Base-by-base conservation (phyloP, 2,113 vertebrate genomes). In the Thryonomys swinderianus region DNA sequence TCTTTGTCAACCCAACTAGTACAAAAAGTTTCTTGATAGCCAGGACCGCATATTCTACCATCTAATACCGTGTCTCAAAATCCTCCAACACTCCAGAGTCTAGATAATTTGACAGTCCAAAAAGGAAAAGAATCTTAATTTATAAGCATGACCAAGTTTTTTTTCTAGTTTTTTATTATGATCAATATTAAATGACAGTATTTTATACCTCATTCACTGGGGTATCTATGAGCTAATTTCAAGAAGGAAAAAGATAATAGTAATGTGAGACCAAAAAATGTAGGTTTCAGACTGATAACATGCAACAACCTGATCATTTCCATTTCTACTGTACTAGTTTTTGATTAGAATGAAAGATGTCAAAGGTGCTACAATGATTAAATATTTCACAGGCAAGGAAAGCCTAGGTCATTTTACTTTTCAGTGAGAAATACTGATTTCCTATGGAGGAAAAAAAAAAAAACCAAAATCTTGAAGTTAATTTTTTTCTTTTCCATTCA, bases 291-390 rank as follows among this genome's bases (percentile, higher is more conserved):
- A 94, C 80, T 83, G 78, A 93, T 85, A 86, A 62, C 81, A 55
- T 42, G 40, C 17, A 96, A 40, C 67, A 64, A 88, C 69, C 90
- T 76, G 57, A 57, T 91, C 79, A 16, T 57, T 90, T 78, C 87
- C 51, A 79, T 48, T 79, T 74, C 88, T 37, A 73, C 79, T 7
- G 51, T 12, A 2, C 42, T n/a, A 21, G 57, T 71, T 83, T 93
- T 84, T 87, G 93, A 97, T 93, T 89, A 78, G 74, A 91, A 95
- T 53, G 67, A 95, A 87, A 95, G 69, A 91, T 85, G 80, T 84
- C 88, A 94, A 86, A 94, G 37, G 79, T 78, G 80, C 85, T 94
- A 57, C 76, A 90, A 0, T 66, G 84, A 97, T 97, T 45, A 96
- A 96, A 88, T 88, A 73, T 91, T 96, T 90, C 83, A 78, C 2